Evolutionary conservation across 2,888 invertebrate genomes (phyloP).

Genomic region (Nemoura dubitans): DNA sequence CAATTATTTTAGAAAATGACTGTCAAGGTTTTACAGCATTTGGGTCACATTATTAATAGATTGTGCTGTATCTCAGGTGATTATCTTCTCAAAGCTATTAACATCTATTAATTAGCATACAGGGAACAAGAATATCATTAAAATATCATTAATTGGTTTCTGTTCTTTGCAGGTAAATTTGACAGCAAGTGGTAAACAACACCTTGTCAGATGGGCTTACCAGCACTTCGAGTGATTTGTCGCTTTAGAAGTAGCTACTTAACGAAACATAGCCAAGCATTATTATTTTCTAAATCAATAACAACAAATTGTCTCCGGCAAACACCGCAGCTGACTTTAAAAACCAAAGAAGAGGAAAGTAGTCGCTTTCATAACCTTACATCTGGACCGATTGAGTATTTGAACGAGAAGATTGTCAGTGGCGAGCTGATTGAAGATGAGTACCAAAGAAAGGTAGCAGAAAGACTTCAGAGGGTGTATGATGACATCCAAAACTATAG

Average conservation of each 20-base stretch:
- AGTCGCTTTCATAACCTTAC: slow-evolving; percentile 18
- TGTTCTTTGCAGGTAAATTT: slow-evolving; percentile 20
- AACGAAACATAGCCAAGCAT: background rate
- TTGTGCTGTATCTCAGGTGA: background rate
- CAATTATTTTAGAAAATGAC: slow-evolving; percentile 2
- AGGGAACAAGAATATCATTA: background rate
- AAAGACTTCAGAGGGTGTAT: slow-evolving; percentile 75
- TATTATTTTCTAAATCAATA: slow-evolving; percentile 9
- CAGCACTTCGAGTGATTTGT: slow-evolving; percentile 21
- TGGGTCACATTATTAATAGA: slow-evolving; percentile 7
- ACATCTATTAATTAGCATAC: background rate
- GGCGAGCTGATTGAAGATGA: slow-evolving; percentile 67
- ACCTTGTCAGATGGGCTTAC: slow-evolving; percentile 36
- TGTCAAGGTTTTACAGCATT: background rate
- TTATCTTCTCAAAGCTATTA: background rate
- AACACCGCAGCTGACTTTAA: background rate
- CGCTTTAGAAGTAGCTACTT: slow-evolving; percentile 9
- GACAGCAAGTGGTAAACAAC: background rate
- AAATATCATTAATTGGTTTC: background rate
- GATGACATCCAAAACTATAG: slow-evolving; percentile 69
- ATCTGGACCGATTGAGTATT: slow-evolving; percentile 42
- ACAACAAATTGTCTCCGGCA: background rate
- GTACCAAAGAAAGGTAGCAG: slow-evolving; percentile 76
- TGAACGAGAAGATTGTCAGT: slow-evolving; percentile 49
- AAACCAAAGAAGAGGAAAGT: slow-evolving; percentile 31